A percentile compares a stretch with the other conserved stretches of the same genome.
Evolutionary conservation across 2,888 invertebrate species (phyloP).

Genomic region (Pimpla rufipes): DNA sequence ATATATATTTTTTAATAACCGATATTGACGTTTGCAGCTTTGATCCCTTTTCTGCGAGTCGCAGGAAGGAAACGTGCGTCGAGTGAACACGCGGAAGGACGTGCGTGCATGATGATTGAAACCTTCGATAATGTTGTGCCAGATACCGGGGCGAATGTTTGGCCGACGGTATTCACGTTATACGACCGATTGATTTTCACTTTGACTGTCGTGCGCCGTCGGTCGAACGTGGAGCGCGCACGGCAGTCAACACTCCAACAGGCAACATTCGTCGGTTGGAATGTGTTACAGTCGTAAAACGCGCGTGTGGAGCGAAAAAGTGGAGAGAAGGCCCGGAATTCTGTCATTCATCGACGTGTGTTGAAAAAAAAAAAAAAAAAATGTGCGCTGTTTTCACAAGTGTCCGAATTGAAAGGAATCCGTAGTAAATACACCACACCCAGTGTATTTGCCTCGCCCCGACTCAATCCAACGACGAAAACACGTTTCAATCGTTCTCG

Average conservation of each 20-base stretch:
- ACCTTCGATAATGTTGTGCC: conserved; percentile 1
- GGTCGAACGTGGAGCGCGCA: no score
- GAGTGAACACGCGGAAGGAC: not conserved
- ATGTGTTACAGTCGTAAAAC: not conserved
- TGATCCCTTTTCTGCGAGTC: not conserved
- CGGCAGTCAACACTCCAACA: not conserved
- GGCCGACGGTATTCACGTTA: conserved; percentile 1
- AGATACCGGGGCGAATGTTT: not conserved
- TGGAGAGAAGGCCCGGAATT: not conserved
- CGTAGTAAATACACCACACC: not conserved
- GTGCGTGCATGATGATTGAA: not conserved
- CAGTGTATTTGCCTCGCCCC: not conserved
- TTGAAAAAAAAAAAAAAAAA: not conserved
- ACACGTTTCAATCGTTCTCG: not conserved
- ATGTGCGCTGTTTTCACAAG: not conserved
- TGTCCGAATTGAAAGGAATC: not conserved
- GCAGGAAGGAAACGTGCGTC: not conserved
- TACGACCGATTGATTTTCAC: conserved; percentile 3
- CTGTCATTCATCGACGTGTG: not conserved
- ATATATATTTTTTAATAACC: not conserved
- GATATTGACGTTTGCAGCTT: conserved; percentile 12
- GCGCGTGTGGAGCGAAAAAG: not conserved
- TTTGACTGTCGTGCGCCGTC: not conserved
- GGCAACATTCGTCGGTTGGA: no score
- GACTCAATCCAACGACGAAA: not conserved